Percentiles rank a stretch among this genome's conserved stretches.
Evolutionary conservation across 2,888 invertebrate genomes (phyloP).

Genomic region (Cephus pygmeus): DNA sequence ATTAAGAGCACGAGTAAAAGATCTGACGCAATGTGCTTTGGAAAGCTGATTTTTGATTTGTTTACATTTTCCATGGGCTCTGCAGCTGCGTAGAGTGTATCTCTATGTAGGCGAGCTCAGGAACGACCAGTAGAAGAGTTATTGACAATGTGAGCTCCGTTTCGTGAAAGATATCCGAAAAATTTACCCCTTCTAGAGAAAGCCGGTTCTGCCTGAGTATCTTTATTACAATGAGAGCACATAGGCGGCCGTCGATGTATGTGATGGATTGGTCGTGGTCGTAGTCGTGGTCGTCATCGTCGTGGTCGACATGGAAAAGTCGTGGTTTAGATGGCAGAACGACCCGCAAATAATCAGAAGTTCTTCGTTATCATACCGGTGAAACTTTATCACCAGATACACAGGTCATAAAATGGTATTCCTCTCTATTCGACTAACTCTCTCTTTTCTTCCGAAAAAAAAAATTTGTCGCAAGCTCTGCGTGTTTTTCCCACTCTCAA

Average conservation of each 20-base stretch:
- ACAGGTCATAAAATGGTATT: background rate
- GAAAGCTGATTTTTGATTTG: slow-evolving; percentile 9
- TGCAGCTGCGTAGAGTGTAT: slow-evolving; percentile 10
- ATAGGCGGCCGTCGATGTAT: background rate
- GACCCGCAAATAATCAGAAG: background rate
- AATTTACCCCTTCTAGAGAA: slow-evolving; percentile 14
- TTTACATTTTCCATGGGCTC: slow-evolving; percentile 17
- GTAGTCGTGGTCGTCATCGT: slow-evolving; percentile 9
- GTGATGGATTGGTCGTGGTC: slow-evolving; percentile 5
- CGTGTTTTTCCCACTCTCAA: background rate
- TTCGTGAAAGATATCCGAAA: slow-evolving; percentile 5
- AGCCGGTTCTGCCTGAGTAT: background rate
- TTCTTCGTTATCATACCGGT: background rate
- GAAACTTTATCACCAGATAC: background rate
- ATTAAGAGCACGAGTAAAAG: background rate
- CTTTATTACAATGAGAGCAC: background rate
- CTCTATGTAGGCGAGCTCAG: background rate
- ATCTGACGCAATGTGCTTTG: background rate
- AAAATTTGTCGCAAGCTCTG: background rate
- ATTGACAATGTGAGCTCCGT: background rate
- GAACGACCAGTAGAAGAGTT: background rate
- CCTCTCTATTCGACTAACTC: background rate
- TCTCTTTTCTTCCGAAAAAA: slow-evolving; percentile 5
- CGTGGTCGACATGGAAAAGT: background rate
- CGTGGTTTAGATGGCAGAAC: background rate